These are phyloP conservation scores for Donacobius atricapilla DNA, from an alignment of 2,113 vertebrate species.

Conservation along the genomic window DNA sequence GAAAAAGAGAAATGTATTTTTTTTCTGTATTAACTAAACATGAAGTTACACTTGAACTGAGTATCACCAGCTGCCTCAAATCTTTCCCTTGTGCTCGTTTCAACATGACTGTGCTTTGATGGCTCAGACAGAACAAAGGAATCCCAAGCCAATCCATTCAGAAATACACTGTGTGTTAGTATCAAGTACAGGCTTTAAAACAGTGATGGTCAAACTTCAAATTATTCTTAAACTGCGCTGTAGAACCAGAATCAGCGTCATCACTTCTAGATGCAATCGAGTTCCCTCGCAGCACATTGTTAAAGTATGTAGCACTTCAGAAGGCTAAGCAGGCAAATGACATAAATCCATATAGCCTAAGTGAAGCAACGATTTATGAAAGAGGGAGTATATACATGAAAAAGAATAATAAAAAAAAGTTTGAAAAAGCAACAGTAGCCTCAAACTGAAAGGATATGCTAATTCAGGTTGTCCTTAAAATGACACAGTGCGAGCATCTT, in stretches of 20 bases:
- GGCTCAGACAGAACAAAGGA: background rate
- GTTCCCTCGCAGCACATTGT: background rate
- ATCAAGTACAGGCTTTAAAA: rapidly evolving
- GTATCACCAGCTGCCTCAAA: background rate
- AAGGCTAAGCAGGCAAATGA: constrained; percentile 7
- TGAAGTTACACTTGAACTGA: background rate
- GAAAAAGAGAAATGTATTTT: background rate
- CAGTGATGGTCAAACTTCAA: background rate
- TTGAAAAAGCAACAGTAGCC: background rate
- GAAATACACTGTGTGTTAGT: rapidly evolving
- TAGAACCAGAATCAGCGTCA: background rate
- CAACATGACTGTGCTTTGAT: background rate
- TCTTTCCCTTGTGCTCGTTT: background rate
- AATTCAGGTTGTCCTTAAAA: background rate
- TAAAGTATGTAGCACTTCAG: background rate
- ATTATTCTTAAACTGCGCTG: background rate
- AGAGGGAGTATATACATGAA: background rate
- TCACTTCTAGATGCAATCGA: background rate
- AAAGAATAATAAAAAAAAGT: background rate
- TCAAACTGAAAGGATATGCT: background rate
- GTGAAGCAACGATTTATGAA: background rate
- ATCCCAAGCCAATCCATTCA: background rate
- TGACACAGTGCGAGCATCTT: background rate
- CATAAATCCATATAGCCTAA: background rate
- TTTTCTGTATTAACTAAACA: background rate